phyloP scores from a whole-genome alignment of 2,797 vertebrate species.

The Distichodus sexfasciatus region DNA sequence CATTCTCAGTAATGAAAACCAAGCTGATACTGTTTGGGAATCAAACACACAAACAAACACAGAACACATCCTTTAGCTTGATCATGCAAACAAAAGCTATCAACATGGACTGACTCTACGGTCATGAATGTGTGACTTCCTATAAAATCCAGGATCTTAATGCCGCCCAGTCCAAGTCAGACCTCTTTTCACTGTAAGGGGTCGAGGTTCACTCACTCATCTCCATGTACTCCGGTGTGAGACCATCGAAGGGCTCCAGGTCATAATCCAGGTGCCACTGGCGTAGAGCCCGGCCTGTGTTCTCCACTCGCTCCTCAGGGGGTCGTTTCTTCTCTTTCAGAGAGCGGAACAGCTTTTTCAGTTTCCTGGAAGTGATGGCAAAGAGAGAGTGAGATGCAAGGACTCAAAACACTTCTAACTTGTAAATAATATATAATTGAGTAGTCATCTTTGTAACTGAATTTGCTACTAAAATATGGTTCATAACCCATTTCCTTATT shows the following conservation, averaged over 20 bases:
- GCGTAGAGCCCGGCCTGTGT: slow-evolving; percentile 73
- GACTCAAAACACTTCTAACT: no score
- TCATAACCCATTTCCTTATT: no score
- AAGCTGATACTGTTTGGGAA: slow-evolving; percentile 20
- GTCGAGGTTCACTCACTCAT: slow-evolving; percentile 88
- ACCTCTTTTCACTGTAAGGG: not conserved
- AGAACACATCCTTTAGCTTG: slow-evolving; percentile 1
- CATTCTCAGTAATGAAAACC: not conserved
- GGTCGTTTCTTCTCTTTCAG: slow-evolving; percentile 82
- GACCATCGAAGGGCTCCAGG: slow-evolving; percentile 88
- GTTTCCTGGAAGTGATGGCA: slow-evolving; percentile 70
- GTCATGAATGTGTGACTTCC: no score
- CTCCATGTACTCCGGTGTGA: slow-evolving; percentile 98
- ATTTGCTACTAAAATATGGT: not conserved
- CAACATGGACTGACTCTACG: not conserved
- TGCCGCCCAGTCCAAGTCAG: not conserved
- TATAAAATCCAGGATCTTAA: not conserved
- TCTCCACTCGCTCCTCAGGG: slow-evolving; percentile 68
- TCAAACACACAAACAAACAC: slow-evolving; percentile 26
- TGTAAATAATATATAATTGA: slow-evolving; percentile 5
- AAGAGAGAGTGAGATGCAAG: no score
- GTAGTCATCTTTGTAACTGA: no score
- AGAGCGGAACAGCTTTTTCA: slow-evolving; percentile 81
- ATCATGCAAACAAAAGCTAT: not conserved
- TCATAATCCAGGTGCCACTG: slow-evolving; percentile 92